phyloP scores from a whole-genome alignment of 2,113 vertebrate genomes.

The Oncorhynchus masou region DNA sequence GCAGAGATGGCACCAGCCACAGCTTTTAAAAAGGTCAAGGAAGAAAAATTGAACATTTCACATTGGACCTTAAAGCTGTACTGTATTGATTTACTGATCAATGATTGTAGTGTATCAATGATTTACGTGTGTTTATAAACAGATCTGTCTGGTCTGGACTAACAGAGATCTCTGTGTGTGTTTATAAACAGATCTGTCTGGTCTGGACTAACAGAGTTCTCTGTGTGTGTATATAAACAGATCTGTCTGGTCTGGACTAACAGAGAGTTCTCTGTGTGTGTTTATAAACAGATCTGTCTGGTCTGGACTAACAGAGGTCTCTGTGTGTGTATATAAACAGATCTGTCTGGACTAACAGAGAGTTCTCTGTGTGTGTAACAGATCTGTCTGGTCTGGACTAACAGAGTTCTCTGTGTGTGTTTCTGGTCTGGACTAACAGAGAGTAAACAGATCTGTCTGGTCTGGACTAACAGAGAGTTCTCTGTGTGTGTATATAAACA shows the following conservation, averaged over 20 bases:
- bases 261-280: background rate
- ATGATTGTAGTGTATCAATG: background rate
- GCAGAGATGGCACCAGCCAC: constrained; percentile 88
- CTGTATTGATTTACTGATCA: background rate
- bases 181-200: background rate
- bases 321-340: too few species aligned
- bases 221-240: background rate
- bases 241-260: too few species aligned
- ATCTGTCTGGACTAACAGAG: too few species aligned
- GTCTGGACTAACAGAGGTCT: too few species aligned
- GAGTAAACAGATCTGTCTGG: too few species aligned
- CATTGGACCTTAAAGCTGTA: background rate
- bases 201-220: too few species aligned
- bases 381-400: too few species aligned
- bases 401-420: background rate
- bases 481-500: background rate
- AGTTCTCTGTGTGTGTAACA: background rate
- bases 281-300: too few species aligned
- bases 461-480: too few species aligned
- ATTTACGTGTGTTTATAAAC: background rate
- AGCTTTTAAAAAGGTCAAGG: constrained; percentile 87
- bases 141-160: too few species aligned
- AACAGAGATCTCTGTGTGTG: background rate
- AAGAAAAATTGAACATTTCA: too few species aligned
- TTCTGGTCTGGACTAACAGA: too few species aligned